These are phyloP conservation scores for Dasysyrphus tricinctus DNA, from an alignment of 2,888 invertebrate genomes.

Conservation along the genomic window DNA sequence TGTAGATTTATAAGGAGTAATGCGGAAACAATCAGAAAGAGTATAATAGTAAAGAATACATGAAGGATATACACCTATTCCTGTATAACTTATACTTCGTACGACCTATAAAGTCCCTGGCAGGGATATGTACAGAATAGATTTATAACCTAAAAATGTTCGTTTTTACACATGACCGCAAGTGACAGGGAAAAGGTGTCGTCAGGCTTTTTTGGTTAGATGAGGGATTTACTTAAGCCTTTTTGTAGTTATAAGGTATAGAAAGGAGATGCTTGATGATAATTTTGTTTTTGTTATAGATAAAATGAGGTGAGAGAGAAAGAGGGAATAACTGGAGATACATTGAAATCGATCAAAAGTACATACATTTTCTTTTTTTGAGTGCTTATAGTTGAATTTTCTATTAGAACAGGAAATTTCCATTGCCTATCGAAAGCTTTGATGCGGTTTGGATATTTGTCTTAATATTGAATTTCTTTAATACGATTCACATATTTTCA, in stretches of 20 bases:
- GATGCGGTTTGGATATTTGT: not conserved
- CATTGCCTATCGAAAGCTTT: not conserved
- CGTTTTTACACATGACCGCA: slow-evolving; percentile 73
- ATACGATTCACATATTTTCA: too few relatives aligned
- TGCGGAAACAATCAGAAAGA: slow-evolving; percentile 66
- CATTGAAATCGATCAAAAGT: not conserved
- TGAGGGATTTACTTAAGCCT: slow-evolving; percentile 55
- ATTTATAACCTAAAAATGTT: slow-evolving; percentile 64
- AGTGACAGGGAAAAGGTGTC: slow-evolving; percentile 73
- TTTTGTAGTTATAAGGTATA: slow-evolving; percentile 25
- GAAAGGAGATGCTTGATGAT: not conserved
- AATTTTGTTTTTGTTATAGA: not conserved
- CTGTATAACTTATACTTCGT: not conserved
- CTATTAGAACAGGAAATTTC: not conserved
- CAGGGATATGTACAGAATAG: slow-evolving; percentile 44
- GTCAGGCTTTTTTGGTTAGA: slow-evolving; percentile 48
- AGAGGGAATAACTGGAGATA: not conserved
- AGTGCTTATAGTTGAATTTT: not conserved
- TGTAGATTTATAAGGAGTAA: slow-evolving; percentile 71
- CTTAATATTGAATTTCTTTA: too few relatives aligned
- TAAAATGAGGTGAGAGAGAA: not conserved
- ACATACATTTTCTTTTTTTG: not conserved
- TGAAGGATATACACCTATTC: not conserved
- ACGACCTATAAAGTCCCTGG: slow-evolving; percentile 8
- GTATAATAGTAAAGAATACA: not conserved